These are phyloP conservation scores for Chloropsis hardwickii DNA, from an alignment of 2,113 vertebrate species.

Conservation along the genomic window DNA sequence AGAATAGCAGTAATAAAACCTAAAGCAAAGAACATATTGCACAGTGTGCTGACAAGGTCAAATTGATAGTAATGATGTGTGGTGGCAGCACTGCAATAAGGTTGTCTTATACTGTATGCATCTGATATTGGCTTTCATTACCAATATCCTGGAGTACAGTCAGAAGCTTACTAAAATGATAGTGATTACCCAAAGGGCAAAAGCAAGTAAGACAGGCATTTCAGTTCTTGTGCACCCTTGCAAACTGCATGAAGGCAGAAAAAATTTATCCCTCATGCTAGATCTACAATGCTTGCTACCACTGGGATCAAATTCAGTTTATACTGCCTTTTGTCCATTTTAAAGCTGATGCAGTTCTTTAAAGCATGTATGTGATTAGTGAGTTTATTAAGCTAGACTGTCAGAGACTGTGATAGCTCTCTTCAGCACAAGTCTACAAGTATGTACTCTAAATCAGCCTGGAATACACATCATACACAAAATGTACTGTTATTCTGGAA, in stretches of 20 bases:
- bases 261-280: background rate
- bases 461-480: background rate
- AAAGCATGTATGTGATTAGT: background rate
- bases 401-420: background rate
- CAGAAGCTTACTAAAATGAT: constrained; percentile 30
- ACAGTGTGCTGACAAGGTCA: constrained; percentile 47
- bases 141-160: constrained; percentile 18
- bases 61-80: constrained; percentile 53
- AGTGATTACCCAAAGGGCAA: constrained; percentile 33
- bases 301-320: background rate
- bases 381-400: background rate
- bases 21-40: constrained; percentile 45
- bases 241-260: background rate
- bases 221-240: background rate
- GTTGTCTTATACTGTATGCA: constrained; percentile 44
- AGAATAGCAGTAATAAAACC: constrained; percentile 49
- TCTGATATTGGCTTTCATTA: constrained; percentile 64
- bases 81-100: constrained; percentile 43
- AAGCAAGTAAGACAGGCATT: constrained; percentile 12
- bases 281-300: background rate
- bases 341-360: background rate
- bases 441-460: background rate
- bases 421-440: background rate
- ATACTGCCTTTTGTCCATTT: background rate
- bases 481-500: background rate